Evolutionary conservation across 2,113 vertebrate species (phyloP).

Genomic region (Thinocorus orbignyianus): DNA sequence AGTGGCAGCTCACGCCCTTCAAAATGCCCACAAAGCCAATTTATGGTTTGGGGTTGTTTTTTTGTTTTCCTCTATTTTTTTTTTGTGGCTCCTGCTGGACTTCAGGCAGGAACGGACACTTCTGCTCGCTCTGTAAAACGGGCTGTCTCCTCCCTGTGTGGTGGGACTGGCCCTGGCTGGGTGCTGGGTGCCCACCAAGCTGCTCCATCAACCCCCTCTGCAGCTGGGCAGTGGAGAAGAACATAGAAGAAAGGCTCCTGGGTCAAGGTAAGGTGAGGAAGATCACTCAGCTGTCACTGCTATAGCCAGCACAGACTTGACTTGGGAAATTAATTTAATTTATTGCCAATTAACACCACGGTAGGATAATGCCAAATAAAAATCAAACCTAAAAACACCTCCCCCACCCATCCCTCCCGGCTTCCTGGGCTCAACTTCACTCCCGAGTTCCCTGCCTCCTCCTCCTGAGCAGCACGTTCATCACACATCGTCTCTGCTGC

Average conservation of each 20-base stretch:
- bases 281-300: not conserved
- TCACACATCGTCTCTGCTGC: fast-evolving
- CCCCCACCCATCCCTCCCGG: not conserved
- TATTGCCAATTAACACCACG: not conserved
- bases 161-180: not conserved
- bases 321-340: not conserved
- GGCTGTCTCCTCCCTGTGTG: not conserved
- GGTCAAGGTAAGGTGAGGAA: not conserved
- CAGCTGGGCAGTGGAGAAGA: fast-evolving
- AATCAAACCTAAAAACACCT: not conserved
- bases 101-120: fast-evolving
- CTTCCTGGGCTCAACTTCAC: not conserved
- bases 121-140: not conserved
- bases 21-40: not conserved
- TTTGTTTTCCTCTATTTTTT: fast-evolving
- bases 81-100: not conserved
- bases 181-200: fast-evolving
- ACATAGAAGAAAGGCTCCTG: fast-evolving
- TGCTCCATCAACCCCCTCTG: fast-evolving
- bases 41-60: not conserved
- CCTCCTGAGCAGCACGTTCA: fast-evolving
- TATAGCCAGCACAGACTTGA: fast-evolving
- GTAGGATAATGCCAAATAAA: not conserved
- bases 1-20: not conserved
- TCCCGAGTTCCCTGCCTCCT: not conserved